phyloP scores from a whole-genome alignment of 2,888 invertebrate genomes.

The Hirtodrosophila confusa region DNA sequence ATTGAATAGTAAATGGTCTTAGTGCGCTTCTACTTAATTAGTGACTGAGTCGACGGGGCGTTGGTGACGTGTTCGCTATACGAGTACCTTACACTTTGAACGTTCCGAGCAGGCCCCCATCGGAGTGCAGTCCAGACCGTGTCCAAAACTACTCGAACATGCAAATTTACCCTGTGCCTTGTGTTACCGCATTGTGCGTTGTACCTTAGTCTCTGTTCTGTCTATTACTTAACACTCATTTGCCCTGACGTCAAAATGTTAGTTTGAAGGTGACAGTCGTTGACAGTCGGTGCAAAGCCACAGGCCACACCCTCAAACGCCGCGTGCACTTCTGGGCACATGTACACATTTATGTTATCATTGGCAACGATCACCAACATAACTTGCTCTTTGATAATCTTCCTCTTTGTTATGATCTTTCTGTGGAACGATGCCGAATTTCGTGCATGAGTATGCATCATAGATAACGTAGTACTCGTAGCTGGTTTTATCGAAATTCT shows the following conservation, averaged over 20 bases:
- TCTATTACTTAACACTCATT: constrained; percentile 64
- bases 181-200: constrained; percentile 11
- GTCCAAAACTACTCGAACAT: not conserved
- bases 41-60: constrained; percentile 15
- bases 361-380: not conserved
- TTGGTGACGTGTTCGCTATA: constrained; percentile 15
- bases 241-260: constrained; percentile 69
- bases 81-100: constrained; percentile 39
- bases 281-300: constrained; percentile 62
- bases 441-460: no score
- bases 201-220: constrained; percentile 8
- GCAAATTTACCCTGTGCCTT: constrained; percentile 9
- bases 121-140: not conserved
- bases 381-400: no score
- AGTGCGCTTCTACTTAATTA: constrained; percentile 59
- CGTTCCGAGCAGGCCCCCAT: constrained; percentile 11
- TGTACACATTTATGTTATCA: constrained; percentile 18
- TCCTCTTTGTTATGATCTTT: no score
- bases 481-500: no score
- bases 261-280: constrained; percentile 72
- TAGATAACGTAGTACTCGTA: no score
- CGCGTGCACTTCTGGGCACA: not conserved
- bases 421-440: no score
- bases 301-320: constrained; percentile 13
- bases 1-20: constrained; percentile 28